phyloP scores from a whole-genome alignment of 2,797 vertebrate genomes.

The Pelochelys cantorii region DNA sequence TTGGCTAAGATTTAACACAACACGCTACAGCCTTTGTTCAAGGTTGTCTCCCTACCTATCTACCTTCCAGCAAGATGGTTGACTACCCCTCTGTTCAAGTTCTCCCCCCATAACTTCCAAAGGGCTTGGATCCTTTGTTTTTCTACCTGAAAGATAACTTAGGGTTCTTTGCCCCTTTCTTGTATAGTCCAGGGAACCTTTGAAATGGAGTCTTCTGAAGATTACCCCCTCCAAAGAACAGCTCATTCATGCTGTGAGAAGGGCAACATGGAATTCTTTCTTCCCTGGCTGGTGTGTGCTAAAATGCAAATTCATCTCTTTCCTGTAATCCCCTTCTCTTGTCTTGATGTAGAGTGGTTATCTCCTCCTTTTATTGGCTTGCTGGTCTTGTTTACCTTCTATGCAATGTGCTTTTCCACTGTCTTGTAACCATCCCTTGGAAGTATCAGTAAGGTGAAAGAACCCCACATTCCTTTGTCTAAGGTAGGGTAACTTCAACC shows the following conservation, averaged over 20 bases:
- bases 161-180: neutral
- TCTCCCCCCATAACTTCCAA: neutral
- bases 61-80: neutral
- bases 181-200: neutral
- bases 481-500: no score
- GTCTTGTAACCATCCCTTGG: no score
- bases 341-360: no score
- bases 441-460: no score
- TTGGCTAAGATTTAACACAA: neutral
- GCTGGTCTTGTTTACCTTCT: no score
- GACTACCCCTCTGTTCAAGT: neutral
- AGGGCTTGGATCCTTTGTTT: neutral
- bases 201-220: neutral
- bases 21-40: neutral
- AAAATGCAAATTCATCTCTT: neutral
- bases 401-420: no score
- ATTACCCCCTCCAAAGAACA: neutral
- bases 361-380: no score
- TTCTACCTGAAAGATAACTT: neutral
- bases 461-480: no score
- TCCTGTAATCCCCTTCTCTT: no score
- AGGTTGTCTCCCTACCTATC: neutral
- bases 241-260: neutral
- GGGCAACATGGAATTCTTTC: neutral
- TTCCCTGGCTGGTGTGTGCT: neutral